Percentiles rank a stretch among this genome's conserved stretches.
Evolutionary conservation across 92 coral and sea anemone genomes (phyloP).

Genomic region (Anthopleura xanthogrammica): DNA sequence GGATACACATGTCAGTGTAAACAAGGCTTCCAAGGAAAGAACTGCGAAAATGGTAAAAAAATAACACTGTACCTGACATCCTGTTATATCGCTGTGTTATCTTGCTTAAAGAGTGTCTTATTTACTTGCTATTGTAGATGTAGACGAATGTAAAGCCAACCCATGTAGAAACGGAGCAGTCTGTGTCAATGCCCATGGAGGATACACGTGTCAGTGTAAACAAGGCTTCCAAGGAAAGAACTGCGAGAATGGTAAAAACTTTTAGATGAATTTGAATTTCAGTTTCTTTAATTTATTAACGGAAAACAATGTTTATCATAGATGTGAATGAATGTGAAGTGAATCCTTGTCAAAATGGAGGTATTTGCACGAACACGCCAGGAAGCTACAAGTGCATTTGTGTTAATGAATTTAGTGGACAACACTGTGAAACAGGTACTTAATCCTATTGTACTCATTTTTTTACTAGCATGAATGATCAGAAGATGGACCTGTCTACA

Average conservation of each 20-base stretch:
- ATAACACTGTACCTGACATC: too few species aligned
- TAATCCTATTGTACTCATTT: too few species aligned
- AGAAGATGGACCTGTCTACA: too few species aligned
- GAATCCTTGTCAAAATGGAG: constrained; percentile 46
- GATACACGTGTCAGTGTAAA: constrained; percentile 20
- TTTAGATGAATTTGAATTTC: neutral
- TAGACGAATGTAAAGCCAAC: constrained; percentile 2
- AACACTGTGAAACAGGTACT: constrained; percentile 37
- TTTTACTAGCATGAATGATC: too few species aligned
- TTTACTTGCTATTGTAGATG: neutral
- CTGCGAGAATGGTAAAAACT: constrained; percentile 16
- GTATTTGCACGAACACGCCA: constrained; percentile 19
- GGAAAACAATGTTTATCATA: neutral
- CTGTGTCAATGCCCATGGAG: constrained; percentile 5
- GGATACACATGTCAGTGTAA: constrained; percentile 38
- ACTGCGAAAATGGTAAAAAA: constrained; percentile 33
- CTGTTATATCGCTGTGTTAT: too few species aligned
- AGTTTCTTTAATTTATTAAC: neutral
- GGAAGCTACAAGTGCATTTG: constrained; percentile 36
- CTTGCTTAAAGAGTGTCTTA: too few species aligned
- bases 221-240: constrained; percentile 10
- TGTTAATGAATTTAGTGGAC: constrained; percentile 19
- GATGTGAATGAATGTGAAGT: constrained; percentile 32
- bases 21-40: constrained; percentile 30
- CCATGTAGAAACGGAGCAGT: constrained; percentile 18